phyloP scores from a whole-genome alignment of 2,888 invertebrate species.

The Acanthosepion esculentum region DNA sequence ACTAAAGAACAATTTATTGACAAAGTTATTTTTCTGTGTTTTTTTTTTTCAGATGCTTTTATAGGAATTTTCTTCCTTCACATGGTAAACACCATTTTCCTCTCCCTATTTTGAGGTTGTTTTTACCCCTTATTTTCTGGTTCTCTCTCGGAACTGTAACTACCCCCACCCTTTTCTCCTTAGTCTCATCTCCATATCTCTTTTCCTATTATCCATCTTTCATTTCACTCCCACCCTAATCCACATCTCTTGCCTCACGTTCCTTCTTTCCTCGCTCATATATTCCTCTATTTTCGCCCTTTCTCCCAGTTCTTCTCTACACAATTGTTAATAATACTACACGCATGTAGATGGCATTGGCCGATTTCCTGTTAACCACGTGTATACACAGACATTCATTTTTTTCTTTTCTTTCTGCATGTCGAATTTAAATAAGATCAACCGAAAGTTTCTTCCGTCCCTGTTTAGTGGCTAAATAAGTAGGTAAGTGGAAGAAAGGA shows the following conservation, averaged over 20 bases:
- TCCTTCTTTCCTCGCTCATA: too few species aligned
- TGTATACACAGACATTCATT: background rate
- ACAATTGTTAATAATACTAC: background rate
- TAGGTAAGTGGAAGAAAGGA: background rate
- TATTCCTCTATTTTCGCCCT: background rate
- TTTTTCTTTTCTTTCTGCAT: background rate
- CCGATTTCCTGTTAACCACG: too few species aligned
- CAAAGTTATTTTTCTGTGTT: too few species aligned
- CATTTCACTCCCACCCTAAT: background rate
- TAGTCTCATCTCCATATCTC: background rate
- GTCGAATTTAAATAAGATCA: constrained; percentile 20
- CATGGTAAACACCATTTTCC: background rate
- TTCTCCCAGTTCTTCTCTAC: background rate
- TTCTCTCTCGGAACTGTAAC: background rate
- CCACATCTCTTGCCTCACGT: too few species aligned
- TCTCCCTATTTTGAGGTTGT: background rate
- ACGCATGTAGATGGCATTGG: background rate
- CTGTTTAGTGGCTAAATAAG: background rate
- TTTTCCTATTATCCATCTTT: background rate
- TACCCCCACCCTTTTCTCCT: background rate
- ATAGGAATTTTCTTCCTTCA: background rate
- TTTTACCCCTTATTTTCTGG: background rate
- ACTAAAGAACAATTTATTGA: too few species aligned
- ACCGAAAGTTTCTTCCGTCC: background rate
- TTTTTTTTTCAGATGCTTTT: background rate